Evolutionary conservation across 1,140 invertebrate genomes (phyloP).

Genomic region (Tigriopus japonicus): DNA sequence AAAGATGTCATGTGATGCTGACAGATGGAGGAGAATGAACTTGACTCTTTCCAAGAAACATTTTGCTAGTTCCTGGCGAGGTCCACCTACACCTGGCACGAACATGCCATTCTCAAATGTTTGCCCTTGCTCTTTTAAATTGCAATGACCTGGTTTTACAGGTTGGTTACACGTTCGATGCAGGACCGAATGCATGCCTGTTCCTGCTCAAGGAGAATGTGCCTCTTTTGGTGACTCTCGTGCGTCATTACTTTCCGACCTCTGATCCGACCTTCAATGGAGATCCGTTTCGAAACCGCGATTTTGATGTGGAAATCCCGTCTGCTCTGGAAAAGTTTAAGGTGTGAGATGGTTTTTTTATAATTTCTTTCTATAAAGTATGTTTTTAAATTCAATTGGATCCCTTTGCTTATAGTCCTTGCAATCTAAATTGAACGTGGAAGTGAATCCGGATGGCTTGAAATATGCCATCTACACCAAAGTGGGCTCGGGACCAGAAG

Average conservation of each 20-base stretch:
- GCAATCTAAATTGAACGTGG: constrained; percentile 19
- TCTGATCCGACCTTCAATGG: constrained; percentile 19
- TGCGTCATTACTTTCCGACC: constrained; percentile 52
- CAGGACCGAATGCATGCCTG: constrained; percentile 85
- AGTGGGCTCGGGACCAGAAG: constrained; percentile 45
- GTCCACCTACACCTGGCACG: background rate
- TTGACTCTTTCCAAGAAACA: too few relatives aligned
- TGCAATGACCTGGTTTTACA: constrained; percentile 25
- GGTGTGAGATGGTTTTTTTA: too few relatives aligned
- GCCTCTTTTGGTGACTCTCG: constrained; percentile 37
- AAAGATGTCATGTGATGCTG: too few relatives aligned
- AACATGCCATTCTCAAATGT: too few relatives aligned
- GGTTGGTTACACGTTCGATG: constrained; percentile 91
- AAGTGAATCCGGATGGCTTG: constrained; percentile 31
- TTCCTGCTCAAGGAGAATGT: constrained; percentile 63
- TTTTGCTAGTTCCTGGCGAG: background rate
- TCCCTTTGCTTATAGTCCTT: constrained; percentile 16
- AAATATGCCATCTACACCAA: constrained; percentile 69
- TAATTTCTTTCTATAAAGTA: too few relatives aligned
- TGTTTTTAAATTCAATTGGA: constrained; percentile 2
- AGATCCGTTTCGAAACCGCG: constrained; percentile 1
- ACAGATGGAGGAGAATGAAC: too few relatives aligned
- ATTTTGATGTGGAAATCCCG: background rate
- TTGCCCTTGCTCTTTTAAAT: too few relatives aligned
- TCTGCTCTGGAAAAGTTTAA: background rate